Evolutionary conservation across 2,113 vertebrate species (phyloP).

Genomic region (Cyanoramphus novaezelandiae): DNA sequence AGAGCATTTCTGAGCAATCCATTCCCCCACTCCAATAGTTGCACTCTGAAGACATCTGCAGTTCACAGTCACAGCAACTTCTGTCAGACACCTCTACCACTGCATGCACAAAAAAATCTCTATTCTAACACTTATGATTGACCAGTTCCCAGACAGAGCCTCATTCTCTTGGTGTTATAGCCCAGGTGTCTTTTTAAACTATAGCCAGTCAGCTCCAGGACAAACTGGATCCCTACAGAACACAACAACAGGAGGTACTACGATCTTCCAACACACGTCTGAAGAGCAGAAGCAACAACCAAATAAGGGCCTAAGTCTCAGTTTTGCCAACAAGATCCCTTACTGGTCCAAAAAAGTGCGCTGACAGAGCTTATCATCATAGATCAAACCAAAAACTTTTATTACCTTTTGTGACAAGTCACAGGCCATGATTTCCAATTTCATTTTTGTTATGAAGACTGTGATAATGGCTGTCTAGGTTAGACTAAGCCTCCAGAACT

Average conservation of each 20-base stretch:
- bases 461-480: not conserved
- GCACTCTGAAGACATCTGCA: not conserved
- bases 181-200: not conserved
- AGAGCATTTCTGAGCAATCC: not conserved
- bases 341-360: not conserved
- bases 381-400: not conserved
- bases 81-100: not conserved
- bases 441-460: not conserved
- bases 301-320: not conserved
- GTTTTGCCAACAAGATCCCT: not conserved
- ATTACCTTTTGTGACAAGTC: not conserved
- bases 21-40: not conserved
- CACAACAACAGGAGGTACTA: not conserved
- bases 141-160: accelerated
- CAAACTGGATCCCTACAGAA: not conserved
- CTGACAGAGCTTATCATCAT: not conserved
- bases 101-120: not conserved
- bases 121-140: not conserved
- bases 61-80: not conserved
- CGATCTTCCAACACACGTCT: not conserved
- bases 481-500: not conserved
- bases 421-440: not conserved
- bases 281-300: not conserved
- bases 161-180: not conserved
- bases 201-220: not conserved